Evolutionary conservation across 1,140 invertebrate species (phyloP).

Genomic region (Lysiphlebus fabarum): DNA sequence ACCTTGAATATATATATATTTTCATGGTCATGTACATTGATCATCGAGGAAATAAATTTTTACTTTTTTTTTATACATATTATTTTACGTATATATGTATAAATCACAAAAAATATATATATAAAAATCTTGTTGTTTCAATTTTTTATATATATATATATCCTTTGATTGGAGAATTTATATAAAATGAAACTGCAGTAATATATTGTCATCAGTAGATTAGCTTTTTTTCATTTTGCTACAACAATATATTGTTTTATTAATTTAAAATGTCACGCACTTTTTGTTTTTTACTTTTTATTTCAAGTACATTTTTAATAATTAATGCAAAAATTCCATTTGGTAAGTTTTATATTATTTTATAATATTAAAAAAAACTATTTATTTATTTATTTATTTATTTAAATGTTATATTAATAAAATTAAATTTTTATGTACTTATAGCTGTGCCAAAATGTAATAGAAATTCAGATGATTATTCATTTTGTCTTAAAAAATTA

Average conservation of each 20-base stretch:
- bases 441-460: constrained; percentile 42
- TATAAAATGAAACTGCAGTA: constrained; percentile 49
- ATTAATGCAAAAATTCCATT: constrained; percentile 33
- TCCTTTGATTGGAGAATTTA: constrained; percentile 52
- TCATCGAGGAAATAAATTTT: no score
- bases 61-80: no score
- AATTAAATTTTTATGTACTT: background rate
- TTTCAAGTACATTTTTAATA: constrained; percentile 22
- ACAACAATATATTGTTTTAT: constrained; percentile 18
- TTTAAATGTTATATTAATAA: background rate
- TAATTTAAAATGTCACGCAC: constrained; percentile 7
- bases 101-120: no score
- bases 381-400: constrained; percentile 8
- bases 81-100: no score
- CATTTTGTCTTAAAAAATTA: constrained; percentile 48
- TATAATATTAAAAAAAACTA: no score
- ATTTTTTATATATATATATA: no score
- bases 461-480: constrained; percentile 40
- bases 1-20: no score
- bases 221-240: constrained; percentile 30
- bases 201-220: constrained; percentile 40
- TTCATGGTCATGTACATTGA: no score
- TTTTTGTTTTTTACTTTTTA: constrained; percentile 8
- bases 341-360: constrained; percentile 50
- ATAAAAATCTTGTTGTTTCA: no score